Base-by-base conservation (phyloP, 2,797 vertebrate species). In the Enteromius argenteus region DNA sequence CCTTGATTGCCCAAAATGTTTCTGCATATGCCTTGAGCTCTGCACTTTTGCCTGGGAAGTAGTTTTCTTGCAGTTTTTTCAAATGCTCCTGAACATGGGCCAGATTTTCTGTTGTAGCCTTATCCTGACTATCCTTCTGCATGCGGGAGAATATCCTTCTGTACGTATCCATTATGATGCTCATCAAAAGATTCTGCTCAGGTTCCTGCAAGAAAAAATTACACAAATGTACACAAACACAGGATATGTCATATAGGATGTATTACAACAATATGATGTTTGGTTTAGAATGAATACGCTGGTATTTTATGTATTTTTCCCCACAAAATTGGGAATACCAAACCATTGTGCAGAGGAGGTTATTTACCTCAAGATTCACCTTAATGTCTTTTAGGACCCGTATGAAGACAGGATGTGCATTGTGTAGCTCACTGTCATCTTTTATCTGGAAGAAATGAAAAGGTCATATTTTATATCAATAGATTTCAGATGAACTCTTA, bases 161-260 rank as follows among this genome's bases (percentile, higher is more conserved):
- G 68, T 89, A 89, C n/a, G 68, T 86, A 37, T 90, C 88, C 19
- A 90, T 80, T 21, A 85, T 78, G 15, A 89, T 84, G 72, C 80
- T 79, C 88, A 89, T 89, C 44, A 89, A 42, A 5, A 89, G 81
- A 71, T 85, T 88, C 83, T 88, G 80, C 79, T 89, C 88, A 67
- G 23, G 5, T 13, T 60, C 80, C 88, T 89, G 84, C n/a, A 11
- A 37, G 30, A 46, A 27, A 60, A 71, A 7, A 37, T 42, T 37
- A 42, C 15, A 67, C 9, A 44, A 11, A 32, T 49, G 3, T 68
- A 8, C 21, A 37, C 5, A 67, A 39, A 51, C 56, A 74, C 27
- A 49, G 51, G 39, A 74, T 35, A 67, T 71, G 11, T 4, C 19
- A 32, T 46, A 8, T 23, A 23, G 1, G 27, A 32, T 64, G 53